Evolutionary conservation across 2,888 invertebrate genomes (phyloP).

Genomic region (Drosophila austrosaltans): DNA sequence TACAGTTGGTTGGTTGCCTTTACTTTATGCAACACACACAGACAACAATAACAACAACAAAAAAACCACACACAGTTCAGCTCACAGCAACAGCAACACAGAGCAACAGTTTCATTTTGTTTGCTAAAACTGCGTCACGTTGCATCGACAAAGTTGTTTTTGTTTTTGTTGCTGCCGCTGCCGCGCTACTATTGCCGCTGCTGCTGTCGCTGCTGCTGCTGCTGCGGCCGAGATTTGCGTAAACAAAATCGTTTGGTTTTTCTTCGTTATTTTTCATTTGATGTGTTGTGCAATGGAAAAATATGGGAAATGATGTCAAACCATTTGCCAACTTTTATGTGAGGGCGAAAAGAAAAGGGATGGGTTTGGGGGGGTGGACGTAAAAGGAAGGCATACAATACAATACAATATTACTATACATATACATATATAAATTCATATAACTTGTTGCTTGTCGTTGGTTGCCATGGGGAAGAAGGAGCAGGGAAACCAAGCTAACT

Average conservation of each 20-base stretch:
- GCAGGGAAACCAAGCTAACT: neutral
- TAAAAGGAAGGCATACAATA: conserved; percentile 32
- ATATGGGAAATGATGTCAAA: conserved; percentile 62
- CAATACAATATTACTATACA: conserved; percentile 19
- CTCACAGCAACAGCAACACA: conserved; percentile 21
- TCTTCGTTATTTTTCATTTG: conserved; percentile 8
- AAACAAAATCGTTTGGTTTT: conserved; percentile 65
- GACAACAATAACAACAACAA: conserved; percentile 22
- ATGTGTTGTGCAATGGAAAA: conserved; percentile 63
- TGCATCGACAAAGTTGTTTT: conserved; percentile 58
- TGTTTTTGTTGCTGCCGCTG: neutral
- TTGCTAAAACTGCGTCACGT: conserved; percentile 76
- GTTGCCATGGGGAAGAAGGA: neutral
- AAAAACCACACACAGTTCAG: conserved; percentile 28
- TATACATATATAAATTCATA: conserved; percentile 3
- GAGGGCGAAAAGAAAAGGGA: neutral
- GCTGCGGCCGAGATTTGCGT: conserved; percentile 70
- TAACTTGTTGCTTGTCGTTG: conserved; percentile 42
- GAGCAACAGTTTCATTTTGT: conserved; percentile 58
- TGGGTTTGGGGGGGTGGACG: neutral
- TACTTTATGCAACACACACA: conserved; percentile 69
- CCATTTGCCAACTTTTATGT: conserved; percentile 12
- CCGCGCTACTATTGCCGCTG: conserved; percentile 17
- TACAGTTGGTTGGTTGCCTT: conserved; percentile 70
- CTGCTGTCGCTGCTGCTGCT: conserved; percentile 25